A percentile compares a stretch with the other conserved stretches of the same genome.
Conservation (phyloP, 2,797 vertebrate genomes). For the Capromys pilorides region DNA sequence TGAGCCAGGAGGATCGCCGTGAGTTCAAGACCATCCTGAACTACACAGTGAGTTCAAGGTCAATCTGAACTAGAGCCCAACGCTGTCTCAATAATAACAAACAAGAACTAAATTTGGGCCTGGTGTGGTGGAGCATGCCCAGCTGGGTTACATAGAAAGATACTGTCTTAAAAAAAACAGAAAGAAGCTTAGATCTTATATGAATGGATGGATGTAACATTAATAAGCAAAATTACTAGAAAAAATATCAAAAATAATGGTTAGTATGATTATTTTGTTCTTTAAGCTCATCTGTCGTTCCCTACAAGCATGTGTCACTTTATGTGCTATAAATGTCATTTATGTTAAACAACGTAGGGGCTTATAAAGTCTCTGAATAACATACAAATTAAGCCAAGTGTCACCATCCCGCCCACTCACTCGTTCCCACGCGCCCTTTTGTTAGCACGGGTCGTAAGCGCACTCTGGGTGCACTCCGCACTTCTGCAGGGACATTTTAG, state of each 20-base stretch:
- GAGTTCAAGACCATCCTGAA: background rate
- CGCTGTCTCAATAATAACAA: background rate
- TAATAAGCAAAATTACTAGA: constrained; percentile 6
- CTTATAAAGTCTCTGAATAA: background rate
- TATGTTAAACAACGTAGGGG: background rate
- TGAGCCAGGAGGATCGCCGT: background rate
- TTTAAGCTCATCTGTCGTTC: background rate
- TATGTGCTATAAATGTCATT: background rate
- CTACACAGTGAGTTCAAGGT: background rate
- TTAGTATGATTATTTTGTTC: background rate
- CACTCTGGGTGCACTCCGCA: background rate
- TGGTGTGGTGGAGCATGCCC: background rate
- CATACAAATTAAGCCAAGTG: background rate
- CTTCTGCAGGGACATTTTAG: background rate
- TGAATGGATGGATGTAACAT: background rate
- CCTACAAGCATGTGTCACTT: background rate
- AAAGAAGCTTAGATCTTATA: background rate
- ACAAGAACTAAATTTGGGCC: background rate
- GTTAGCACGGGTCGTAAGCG: too few relatives aligned
- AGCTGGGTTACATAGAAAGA: background rate
- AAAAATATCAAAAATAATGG: background rate
- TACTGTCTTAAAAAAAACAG: background rate
- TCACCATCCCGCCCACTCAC: background rate
- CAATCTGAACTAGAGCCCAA: background rate
- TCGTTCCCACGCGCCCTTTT: background rate